phyloP scores from a whole-genome alignment of 2,797 vertebrate species.

The Mastacembelus armatus region DNA sequence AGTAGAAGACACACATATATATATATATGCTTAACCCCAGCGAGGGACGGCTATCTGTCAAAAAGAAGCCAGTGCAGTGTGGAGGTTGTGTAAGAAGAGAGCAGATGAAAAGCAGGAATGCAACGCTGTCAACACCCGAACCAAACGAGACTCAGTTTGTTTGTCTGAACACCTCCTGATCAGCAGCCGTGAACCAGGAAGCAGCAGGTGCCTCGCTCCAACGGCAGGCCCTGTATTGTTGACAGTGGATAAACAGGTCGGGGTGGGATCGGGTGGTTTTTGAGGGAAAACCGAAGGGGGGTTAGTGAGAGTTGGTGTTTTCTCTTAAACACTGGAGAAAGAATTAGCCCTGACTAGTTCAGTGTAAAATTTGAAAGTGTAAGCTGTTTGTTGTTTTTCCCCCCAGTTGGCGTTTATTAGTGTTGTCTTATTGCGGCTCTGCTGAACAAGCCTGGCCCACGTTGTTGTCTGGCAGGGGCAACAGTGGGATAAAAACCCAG shows the following conservation, averaged over 20 bases:
- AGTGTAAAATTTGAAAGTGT: conserved; percentile 76
- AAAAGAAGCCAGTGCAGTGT: conserved; percentile 10
- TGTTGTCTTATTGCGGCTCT: conserved; percentile 78
- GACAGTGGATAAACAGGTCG: conserved; percentile 87
- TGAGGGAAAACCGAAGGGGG: conserved; percentile 47
- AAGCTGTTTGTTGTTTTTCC: conserved; percentile 74
- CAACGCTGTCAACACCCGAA: conserved; percentile 72
- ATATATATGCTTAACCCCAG: conserved; percentile 38
- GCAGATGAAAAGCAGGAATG: conserved; percentile 77
- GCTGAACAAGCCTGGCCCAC: conserved; percentile 73
- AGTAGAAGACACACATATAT: conserved; percentile 37
- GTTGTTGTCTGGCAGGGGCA: conserved; percentile 63
- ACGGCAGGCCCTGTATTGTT: conserved; percentile 74
- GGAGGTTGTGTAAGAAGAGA: conserved; percentile 73
- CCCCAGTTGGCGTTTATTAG: conserved; percentile 74
- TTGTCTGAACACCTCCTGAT: conserved; percentile 69
- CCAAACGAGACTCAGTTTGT: conserved; percentile 72
- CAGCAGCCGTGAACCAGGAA: conserved; percentile 81
- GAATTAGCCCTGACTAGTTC: conserved; percentile 80
- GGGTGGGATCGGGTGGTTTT: conserved; percentile 64
- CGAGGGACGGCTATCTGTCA: conserved; percentile 34
- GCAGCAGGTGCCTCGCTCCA: conserved; percentile 83
- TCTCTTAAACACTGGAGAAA: conserved; percentile 73
- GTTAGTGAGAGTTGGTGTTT: conserved; percentile 67
- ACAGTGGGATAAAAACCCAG: conserved; percentile 63